phyloP scores from a whole-genome alignment of 2,888 invertebrate genomes.

The Drosophila pegasa region DNA sequence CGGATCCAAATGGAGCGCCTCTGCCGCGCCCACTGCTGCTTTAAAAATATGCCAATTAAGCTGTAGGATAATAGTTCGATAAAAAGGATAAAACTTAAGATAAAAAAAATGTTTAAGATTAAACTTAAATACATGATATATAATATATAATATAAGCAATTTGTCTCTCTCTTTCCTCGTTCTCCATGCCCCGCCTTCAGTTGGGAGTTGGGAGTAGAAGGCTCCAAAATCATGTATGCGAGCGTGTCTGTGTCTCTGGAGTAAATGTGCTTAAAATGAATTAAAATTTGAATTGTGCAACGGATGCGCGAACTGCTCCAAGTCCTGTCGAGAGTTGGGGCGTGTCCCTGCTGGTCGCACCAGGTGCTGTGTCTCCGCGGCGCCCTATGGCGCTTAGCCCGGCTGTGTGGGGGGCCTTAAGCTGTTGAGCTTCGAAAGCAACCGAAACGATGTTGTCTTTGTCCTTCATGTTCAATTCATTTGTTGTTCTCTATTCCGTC shows the following conservation, averaged over 20 bases:
- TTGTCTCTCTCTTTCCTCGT: neutral
- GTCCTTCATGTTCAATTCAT: slow-evolving; percentile 27
- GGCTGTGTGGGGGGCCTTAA: neutral
- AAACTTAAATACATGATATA: slow-evolving; percentile 13
- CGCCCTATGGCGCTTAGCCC: neutral
- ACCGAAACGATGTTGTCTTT: slow-evolving; percentile 44
- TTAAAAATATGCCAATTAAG: slow-evolving; percentile 2
- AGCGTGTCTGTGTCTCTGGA: neutral
- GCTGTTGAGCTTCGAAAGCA: slow-evolving; percentile 22
- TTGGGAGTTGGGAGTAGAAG: neutral
- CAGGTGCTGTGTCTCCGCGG: neutral
- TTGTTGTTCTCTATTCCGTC: slow-evolving; percentile 13
- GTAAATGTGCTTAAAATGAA: slow-evolving; percentile 18
- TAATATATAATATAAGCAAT: slow-evolving; percentile 5
- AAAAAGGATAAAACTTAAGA: slow-evolving; percentile 11
- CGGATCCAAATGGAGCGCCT: slow-evolving; percentile 3
- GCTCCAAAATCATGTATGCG: neutral
- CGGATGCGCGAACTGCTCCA: slow-evolving; percentile 9
- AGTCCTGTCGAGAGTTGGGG: slow-evolving; percentile 4
- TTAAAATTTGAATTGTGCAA: slow-evolving; percentile 19
- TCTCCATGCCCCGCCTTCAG: no score
- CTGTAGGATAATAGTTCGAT: slow-evolving; percentile 5
- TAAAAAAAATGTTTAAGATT: slow-evolving; percentile 15
- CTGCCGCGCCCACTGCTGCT: neutral
- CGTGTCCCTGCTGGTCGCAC: neutral